These are phyloP conservation scores for Cerastoderma edule DNA, from an alignment of 2,888 invertebrate species.

Conservation along the genomic window DNA sequence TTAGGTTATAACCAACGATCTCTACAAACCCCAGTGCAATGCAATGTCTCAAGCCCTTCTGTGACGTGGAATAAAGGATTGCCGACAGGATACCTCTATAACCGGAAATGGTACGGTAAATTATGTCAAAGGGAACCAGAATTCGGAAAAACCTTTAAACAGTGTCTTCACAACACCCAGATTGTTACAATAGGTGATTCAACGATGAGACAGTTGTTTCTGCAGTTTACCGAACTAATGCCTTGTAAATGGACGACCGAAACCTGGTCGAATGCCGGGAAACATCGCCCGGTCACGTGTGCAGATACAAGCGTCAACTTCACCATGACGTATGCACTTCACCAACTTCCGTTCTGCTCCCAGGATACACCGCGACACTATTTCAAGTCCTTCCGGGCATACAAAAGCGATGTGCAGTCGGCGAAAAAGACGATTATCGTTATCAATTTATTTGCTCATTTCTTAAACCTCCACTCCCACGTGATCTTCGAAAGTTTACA, in stretches of 20 bases:
- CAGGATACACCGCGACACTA: slow-evolving; percentile 45
- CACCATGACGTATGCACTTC: slow-evolving; percentile 39
- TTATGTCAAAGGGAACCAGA: slow-evolving; percentile 4
- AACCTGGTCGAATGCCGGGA: slow-evolving; percentile 44
- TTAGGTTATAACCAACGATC: neutral
- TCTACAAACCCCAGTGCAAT: neutral
- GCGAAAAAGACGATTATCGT: slow-evolving; percentile 27
- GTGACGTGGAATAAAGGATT: slow-evolving; percentile 9
- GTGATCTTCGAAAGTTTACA: slow-evolving; percentile 39
- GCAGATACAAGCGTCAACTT: slow-evolving; percentile 32
- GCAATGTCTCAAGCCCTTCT: slow-evolving; percentile 4
- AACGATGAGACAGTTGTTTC: slow-evolving; percentile 43
- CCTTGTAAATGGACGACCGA: slow-evolving; percentile 48
- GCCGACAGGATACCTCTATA: slow-evolving; percentile 18
- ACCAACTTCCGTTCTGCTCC: slow-evolving; percentile 55
- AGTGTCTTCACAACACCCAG: slow-evolving; percentile 34
- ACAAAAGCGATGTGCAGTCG: slow-evolving; percentile 27
- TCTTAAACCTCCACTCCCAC: slow-evolving; percentile 46
- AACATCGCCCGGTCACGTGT: slow-evolving; percentile 49
- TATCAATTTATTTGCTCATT: slow-evolving; percentile 46
- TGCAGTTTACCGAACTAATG: slow-evolving; percentile 22
- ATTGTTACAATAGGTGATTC: slow-evolving; percentile 50
- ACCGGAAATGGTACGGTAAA: slow-evolving; percentile 9
- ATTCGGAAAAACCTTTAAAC: neutral
- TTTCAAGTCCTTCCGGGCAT: slow-evolving; percentile 36